phyloP scores from a whole-genome alignment of 1,140 invertebrate genomes.

The Drosophila santomea region DNA sequence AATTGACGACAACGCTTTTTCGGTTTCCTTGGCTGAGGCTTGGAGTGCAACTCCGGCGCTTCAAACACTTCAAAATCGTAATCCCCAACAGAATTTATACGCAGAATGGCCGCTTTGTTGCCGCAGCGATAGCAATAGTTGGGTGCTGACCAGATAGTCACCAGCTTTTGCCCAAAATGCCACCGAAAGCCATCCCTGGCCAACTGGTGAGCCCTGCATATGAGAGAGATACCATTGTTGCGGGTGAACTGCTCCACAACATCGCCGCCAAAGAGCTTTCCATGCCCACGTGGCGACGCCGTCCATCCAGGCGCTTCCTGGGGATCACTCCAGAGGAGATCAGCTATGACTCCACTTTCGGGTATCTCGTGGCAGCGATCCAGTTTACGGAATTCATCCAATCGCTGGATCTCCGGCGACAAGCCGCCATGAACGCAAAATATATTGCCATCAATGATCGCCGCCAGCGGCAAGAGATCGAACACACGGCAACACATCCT shows the following conservation, averaged over 20 bases:
- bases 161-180: constrained; percentile 99
- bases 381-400: constrained; percentile 99
- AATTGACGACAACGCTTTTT: constrained; percentile 36
- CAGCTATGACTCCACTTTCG: constrained; percentile 99
- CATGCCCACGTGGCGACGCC: constrained; percentile 98
- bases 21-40: constrained; percentile 18
- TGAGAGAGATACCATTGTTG: constrained; percentile 98
- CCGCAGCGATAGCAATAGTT: constrained; percentile 98
- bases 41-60: constrained; percentile 29
- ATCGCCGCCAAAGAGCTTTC: constrained; percentile 98
- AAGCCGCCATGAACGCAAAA: constrained; percentile 99
- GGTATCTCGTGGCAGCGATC: constrained; percentile 99
- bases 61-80: constrained; percentile 23
- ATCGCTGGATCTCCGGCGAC: constrained; percentile 98
- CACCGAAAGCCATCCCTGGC: constrained; percentile 99
- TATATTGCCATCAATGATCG: constrained; percentile 99
- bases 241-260: constrained; percentile 98
- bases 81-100: constrained; percentile 1
- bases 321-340: constrained; percentile 99
- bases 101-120: constrained; percentile 26
- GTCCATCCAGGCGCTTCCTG: constrained; percentile 97
- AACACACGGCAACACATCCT: constrained; percentile 99
- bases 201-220: constrained; percentile 99
- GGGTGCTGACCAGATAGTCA: constrained; percentile 99
- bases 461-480: constrained; percentile 98